Evolutionary conservation across 2,797 vertebrate species (phyloP), one percentile per base, ranked within the genome.

Genomic region (Mormyrops attenuatus): DNA sequence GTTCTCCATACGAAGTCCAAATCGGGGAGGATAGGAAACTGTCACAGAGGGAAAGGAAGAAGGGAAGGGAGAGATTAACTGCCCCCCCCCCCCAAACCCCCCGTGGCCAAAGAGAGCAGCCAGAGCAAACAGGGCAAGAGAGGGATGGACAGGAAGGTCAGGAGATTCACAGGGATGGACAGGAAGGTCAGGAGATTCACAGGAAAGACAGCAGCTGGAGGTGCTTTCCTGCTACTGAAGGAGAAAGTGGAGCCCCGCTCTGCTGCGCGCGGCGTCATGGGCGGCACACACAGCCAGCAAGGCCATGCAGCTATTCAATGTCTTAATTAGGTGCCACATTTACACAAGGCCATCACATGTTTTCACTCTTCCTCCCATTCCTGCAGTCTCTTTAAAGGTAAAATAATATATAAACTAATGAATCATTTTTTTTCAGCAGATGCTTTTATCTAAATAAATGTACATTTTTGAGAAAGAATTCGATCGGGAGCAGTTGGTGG

Each of bases 1-100:
- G 69, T 38, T 73, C 30, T 30, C 30, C 30, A 5, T 17, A 17
- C 8, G 6, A 77, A 90, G 88, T 88, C 88, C 88, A 69, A 50
- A 80, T 57, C 90, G 26, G 30, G 91, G 89, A 91, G 88, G 77
- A 11, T 88, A n/a, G 20, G 44, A 90, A 87, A 41, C 87, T 91
- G 82, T 85, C 91, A 90, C 90, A 47, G 85, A 69, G 87, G 20
- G 5, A 30, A 69, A n/a, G 57, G 82, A 20, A 26, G 84, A 63
- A 63, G 86, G 60, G 50, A 26, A 82, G 49, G 84, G 15, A 86
- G 57, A 26, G 30, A 52, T 22, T 90, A 90, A 90, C 69, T 41
- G 34, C 69, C 17, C 69, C 69, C 13, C 53, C 52, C 9, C 41
- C 41, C n/a, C n/a, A n/a, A n/a, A 41, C 47, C 47, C 0, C 4